Conservation (phyloP, 2,113 vertebrate genomes). For the Mirza zaza region DNA sequence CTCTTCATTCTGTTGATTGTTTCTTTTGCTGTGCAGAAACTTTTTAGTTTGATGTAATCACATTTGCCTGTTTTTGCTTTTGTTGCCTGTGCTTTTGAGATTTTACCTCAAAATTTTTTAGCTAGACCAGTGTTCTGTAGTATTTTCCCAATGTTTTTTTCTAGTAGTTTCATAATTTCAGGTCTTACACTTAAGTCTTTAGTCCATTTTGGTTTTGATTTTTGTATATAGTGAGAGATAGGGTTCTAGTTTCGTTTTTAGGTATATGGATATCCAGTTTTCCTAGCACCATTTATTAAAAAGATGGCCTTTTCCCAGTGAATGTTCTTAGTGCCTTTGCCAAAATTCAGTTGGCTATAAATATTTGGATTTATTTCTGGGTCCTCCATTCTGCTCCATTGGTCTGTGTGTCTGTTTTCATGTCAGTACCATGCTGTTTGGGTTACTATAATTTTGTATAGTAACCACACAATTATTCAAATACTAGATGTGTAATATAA, state of each 20-base stretch:
- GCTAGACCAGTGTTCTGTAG: not conserved
- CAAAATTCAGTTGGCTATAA: not conserved
- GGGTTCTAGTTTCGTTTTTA: not conserved
- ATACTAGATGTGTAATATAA: not conserved
- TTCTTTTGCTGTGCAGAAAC: not conserved
- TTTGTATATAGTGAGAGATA: not conserved
- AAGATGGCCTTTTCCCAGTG: not conserved
- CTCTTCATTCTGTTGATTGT: not conserved
- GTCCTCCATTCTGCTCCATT: not conserved
- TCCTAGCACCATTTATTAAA: not conserved
- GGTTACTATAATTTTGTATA: not conserved
- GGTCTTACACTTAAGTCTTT: not conserved
- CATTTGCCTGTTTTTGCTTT: not conserved
- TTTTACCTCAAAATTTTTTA: not conserved
- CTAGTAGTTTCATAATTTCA: not conserved
- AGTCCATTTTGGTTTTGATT: not conserved
- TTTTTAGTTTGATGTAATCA: not conserved
- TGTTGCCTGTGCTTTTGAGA: not conserved
- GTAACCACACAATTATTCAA: not conserved
- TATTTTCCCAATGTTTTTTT: not conserved
- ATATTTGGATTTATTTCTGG: not conserved
- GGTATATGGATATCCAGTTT: not conserved
- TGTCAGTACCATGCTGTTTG: not conserved
- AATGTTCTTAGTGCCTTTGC: not conserved
- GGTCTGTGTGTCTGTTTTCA: not conserved